Conservation (phyloP, 2,797 vertebrate species). For the Meda fulgida region DNA sequence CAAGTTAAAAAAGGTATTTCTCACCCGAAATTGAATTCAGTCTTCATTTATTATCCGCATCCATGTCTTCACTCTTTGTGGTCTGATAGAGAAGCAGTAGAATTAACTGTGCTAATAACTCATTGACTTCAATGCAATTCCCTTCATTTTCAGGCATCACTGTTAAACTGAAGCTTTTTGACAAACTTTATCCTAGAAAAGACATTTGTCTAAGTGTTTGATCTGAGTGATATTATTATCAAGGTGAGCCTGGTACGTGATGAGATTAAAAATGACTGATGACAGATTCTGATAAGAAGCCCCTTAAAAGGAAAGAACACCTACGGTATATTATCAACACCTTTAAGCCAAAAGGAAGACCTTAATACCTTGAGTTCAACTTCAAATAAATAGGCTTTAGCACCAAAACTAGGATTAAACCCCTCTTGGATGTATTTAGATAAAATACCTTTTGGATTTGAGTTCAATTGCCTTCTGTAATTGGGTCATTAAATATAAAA, state of each 20-base stretch:
- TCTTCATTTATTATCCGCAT: constrained; percentile 33
- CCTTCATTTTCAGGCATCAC: background rate
- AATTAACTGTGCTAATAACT: constrained; percentile 27
- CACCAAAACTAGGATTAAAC: constrained; percentile 12
- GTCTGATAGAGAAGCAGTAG: constrained; percentile 21
- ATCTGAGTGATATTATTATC: constrained; percentile 20
- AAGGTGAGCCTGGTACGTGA: constrained; percentile 32
- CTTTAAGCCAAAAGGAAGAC: constrained; percentile 12
- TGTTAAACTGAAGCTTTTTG: background rate
- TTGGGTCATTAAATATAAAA: background rate
- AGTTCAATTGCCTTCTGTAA: background rate
- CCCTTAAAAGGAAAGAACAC: constrained; percentile 21
- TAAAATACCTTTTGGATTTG: constrained; percentile 19
- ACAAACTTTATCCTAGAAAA: constrained; percentile 20
- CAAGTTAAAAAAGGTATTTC: constrained; percentile 19
- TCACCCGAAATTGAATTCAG: constrained; percentile 13
- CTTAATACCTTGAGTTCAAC: constrained; percentile 25
- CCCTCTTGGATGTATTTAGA: constrained; percentile 12
- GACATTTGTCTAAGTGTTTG: constrained; percentile 14
- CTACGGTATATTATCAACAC: background rate
- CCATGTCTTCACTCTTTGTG: constrained; percentile 16
- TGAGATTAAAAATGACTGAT: constrained; percentile 4
- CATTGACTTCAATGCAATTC: constrained; percentile 5
- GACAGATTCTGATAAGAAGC: background rate
- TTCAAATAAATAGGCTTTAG: constrained; percentile 37